Conservation (phyloP, 2,797 vertebrate genomes). For the Crenichthys baileyi region DNA sequence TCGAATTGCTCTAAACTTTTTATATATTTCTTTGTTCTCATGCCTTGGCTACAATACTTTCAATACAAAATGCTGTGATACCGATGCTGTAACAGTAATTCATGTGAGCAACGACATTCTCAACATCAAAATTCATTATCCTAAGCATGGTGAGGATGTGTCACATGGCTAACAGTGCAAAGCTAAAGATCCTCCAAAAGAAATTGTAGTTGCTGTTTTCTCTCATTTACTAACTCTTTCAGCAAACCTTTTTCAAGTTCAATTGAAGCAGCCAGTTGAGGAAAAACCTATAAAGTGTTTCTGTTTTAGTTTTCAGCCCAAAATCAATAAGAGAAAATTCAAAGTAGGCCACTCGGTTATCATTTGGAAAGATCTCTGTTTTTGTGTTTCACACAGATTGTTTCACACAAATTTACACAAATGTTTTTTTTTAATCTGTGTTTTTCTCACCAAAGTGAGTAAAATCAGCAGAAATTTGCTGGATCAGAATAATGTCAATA, state of each 20-base stretch:
- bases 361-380: background rate
- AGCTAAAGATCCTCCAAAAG: background rate
- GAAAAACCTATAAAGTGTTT: background rate
- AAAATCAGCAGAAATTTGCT: background rate
- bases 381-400: background rate
- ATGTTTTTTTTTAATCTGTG: background rate
- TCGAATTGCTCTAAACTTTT: no score
- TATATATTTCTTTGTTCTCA: background rate
- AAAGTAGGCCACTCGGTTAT: no score
- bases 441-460: background rate
- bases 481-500: background rate
- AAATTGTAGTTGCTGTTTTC: background rate
- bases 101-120: background rate
- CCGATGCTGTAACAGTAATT: background rate
- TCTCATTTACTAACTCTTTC: background rate
- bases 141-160: background rate
- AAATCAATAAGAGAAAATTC: no score
- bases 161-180: background rate
- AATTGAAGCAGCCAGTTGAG: background rate
- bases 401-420: background rate
- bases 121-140: background rate
- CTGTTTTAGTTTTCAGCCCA: background rate
- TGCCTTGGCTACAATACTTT: no score
- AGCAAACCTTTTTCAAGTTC: background rate
- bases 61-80: background rate